phyloP scores from a whole-genome alignment of 2,888 invertebrate species.

The Drosophila tanythrix region DNA sequence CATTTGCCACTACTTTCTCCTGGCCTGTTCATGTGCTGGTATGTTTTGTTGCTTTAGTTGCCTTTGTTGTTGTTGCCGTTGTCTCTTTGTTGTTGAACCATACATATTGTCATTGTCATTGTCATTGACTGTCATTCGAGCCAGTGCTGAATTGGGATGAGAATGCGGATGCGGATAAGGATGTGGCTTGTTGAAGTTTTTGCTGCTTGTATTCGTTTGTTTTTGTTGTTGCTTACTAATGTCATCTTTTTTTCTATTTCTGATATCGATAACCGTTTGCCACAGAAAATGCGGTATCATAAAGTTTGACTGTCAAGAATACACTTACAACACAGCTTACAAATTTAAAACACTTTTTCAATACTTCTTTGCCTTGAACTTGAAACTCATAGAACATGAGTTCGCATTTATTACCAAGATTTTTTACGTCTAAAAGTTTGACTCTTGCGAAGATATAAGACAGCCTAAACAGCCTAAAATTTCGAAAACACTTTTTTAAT shows the following conservation, averaged over 20 bases:
- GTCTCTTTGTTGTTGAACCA: slow-evolving; percentile 35
- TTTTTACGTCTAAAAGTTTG: no score
- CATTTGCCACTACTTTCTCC: slow-evolving; percentile 43
- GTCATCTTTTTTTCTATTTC: slow-evolving; percentile 26
- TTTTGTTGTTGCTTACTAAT: slow-evolving; percentile 19
- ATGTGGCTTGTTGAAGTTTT: slow-evolving; percentile 47
- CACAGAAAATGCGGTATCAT: not conserved
- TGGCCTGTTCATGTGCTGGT: not conserved
- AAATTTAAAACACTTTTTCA: not conserved
- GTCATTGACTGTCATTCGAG: slow-evolving; percentile 54
- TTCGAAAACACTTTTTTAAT: not conserved
- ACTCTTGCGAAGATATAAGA: not conserved
- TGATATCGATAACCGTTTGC: slow-evolving; percentile 29
- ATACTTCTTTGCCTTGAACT: not conserved
- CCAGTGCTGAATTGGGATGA: slow-evolving; percentile 25
- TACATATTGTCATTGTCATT: slow-evolving; percentile 58
- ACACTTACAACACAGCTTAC: not conserved
- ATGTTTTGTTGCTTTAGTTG: slow-evolving; percentile 8
- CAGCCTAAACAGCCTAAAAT: not conserved
- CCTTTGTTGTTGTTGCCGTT: slow-evolving; percentile 6
- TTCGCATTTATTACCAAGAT: not conserved
- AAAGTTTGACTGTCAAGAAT: not conserved
- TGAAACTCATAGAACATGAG: not conserved
- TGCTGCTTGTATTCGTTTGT: slow-evolving; percentile 21
- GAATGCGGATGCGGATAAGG: slow-evolving; percentile 37